phyloP scores from a whole-genome alignment of 1,140 invertebrate genomes.

The Heliconius melpomene region DNA sequence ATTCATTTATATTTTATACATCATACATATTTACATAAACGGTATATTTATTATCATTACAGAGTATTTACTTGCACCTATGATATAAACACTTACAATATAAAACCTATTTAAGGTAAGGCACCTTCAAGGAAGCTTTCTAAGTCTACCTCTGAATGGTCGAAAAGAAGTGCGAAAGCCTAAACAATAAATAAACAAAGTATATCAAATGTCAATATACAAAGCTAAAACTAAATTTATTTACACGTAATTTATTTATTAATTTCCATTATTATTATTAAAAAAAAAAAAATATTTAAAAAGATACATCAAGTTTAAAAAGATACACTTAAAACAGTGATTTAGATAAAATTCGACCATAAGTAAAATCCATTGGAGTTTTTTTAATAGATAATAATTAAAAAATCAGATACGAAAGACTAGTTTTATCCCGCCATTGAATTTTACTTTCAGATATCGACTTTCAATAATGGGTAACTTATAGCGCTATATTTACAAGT shows the following conservation, averaged over 20 bases:
- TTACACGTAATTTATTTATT: constrained; percentile 16
- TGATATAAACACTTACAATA: constrained; percentile 43
- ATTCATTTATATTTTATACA: constrained; percentile 70
- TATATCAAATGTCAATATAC: constrained; percentile 18
- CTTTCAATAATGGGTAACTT: constrained; percentile 53
- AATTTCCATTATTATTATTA: constrained; percentile 9
- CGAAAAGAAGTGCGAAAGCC: constrained; percentile 17
- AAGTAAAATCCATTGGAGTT: constrained; percentile 55
- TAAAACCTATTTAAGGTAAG: constrained; percentile 53
- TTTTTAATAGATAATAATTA: constrained; percentile 36
- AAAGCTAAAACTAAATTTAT: constrained; percentile 23
- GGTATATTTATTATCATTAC: constrained; percentile 64
- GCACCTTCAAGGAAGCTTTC: constrained; percentile 63
- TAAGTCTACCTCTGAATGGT: constrained; percentile 39
- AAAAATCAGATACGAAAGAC: constrained; percentile 59
- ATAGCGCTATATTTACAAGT: constrained; percentile 60
- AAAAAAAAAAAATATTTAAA: constrained; percentile 7
- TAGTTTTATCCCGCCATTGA: constrained; percentile 52
- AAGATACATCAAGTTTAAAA: not conserved
- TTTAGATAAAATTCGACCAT: constrained; percentile 37
- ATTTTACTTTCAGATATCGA: constrained; percentile 44
- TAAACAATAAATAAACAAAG: constrained; percentile 24
- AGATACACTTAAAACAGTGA: constrained; percentile 17
- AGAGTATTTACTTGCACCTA: constrained; percentile 76
- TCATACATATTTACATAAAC: constrained; percentile 75